Conservation (phyloP, 1,140 invertebrate species). For the Megalonaias nervosa region DNA sequence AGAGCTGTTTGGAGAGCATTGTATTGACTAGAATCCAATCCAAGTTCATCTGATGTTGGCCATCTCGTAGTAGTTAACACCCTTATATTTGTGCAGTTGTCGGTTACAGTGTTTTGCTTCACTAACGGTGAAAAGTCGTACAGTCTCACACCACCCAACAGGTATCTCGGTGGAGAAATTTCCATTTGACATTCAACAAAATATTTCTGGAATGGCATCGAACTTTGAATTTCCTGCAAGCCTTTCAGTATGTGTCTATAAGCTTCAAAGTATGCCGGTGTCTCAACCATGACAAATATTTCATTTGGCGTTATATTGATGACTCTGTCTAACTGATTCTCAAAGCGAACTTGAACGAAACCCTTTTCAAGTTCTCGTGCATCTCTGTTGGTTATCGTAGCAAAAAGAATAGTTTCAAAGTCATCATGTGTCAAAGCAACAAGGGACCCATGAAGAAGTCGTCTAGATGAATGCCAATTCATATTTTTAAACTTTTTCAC, state of each 20-base stretch:
- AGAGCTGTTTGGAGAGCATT: slow-evolving; percentile 71
- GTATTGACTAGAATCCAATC: slow-evolving; percentile 71
- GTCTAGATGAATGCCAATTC: slow-evolving; percentile 72
- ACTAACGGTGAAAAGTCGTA: slow-evolving; percentile 11
- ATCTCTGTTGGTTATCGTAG: slow-evolving; percentile 77
- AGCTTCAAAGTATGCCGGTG: slow-evolving; percentile 71
- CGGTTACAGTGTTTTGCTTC: too few relatives aligned
- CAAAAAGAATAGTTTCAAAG: slow-evolving; percentile 80
- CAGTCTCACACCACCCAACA: too few relatives aligned
- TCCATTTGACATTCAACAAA: too few relatives aligned
- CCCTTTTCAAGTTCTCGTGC: slow-evolving; percentile 51
- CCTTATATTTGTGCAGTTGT: background rate
- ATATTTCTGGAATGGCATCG: too few relatives aligned
- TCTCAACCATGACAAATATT: slow-evolving; percentile 70
- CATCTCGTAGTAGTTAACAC: slow-evolving; percentile 27
- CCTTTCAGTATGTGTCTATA: slow-evolving; percentile 48
- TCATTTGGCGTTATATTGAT: slow-evolving; percentile 6
- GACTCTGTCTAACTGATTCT: slow-evolving; percentile 10
- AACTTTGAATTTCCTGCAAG: background rate
- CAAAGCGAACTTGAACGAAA: slow-evolving; percentile 69
- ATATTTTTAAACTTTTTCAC: slow-evolving; percentile 41
- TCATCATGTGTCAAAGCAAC: slow-evolving; percentile 80
- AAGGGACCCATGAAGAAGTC: slow-evolving; percentile 82
- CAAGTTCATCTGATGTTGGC: slow-evolving; percentile 49
- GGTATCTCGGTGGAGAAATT: too few relatives aligned